Base-by-base conservation (phyloP, 2,113 vertebrate species). In the Pterocles orientalis region DNA sequence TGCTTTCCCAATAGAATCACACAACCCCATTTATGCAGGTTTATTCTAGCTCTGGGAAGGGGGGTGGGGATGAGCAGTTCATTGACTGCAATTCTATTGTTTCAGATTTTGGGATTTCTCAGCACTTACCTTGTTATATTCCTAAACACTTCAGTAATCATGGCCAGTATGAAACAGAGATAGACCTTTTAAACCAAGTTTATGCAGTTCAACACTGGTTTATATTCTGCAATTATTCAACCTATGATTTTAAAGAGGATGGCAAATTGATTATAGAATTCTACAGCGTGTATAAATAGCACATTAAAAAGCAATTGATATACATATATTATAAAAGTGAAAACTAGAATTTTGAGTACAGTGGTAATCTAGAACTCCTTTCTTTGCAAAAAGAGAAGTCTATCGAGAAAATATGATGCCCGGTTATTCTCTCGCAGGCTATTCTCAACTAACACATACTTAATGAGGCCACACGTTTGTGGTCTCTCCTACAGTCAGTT, bases 231-330 rank as follows among this genome's bases (percentile, higher is more conserved):
- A 92, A 62, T 57, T 92, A 96, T 26, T 92, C 66, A 31, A 92
- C 57, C 93, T 90, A 75, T 8, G 4, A 56, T 50, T 91, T 88
- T 81, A 78, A 97, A 94, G 85, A 79, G n/a, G 56, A 87, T 57
- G 5, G 21, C 57, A 86, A 97, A 92, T 92, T 23, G 12, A 78
- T 83, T 88, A 90, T 34, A 88, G 75, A 90, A 82, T 79, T 97
- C 79, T 92, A 76, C 75, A 89, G n/a, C 94, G 17, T 82, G 77
- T 81, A 48, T 93, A 89, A 92, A 80, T 8, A 80, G 12, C 29
- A 94, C 43, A 81, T 92, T 94, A 80, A 88, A 88, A 87, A 82
- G 56, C 60, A 92, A 95, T 53, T 64, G 4, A 72, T 54, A 68
- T 6, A 66, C 48, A 64, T 79, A 41, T 95, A 66, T 84, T 77